phyloP scores from a whole-genome alignment of 2,888 invertebrate species.

The Heterodera filipjevi region DNA sequence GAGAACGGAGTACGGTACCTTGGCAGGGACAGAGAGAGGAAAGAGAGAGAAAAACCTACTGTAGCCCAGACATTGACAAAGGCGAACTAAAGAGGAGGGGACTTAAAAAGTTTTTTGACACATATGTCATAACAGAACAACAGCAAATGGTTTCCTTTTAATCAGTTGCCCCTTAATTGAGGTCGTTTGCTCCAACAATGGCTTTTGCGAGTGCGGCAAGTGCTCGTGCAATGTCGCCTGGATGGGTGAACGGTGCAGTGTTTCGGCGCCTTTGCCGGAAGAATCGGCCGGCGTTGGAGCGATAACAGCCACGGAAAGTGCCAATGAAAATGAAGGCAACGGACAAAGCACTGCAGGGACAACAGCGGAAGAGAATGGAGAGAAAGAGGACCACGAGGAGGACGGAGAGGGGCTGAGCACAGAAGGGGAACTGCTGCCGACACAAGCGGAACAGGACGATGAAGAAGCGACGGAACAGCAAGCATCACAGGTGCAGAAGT shows the following conservation, averaged over 20 bases:
- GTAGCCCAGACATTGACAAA: no score
- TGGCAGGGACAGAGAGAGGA: no score
- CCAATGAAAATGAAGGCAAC: neutral
- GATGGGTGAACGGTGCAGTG: conserved; percentile 58
- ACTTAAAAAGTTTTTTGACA: neutral
- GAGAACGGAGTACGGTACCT: conserved; percentile 54
- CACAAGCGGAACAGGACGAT: neutral
- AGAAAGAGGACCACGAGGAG: neutral
- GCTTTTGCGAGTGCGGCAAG: conserved; percentile 61
- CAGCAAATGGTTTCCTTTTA: no score
- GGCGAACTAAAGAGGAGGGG: no score
- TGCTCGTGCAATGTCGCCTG: conserved; percentile 60
- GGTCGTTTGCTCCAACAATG: conserved; percentile 58
- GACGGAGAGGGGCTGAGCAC: neutral
- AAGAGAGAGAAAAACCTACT: no score
- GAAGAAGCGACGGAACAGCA: neutral
- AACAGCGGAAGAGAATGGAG: neutral
- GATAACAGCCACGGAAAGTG: neutral
- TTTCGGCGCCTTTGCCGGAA: conserved; percentile 31
- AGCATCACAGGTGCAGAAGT: neutral
- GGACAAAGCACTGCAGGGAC: neutral
- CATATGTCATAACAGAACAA: no score
- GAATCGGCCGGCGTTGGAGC: conserved; percentile 18
- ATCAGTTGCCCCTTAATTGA: conserved; percentile 39
- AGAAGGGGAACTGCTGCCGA: neutral